Conservation (phyloP, 92 coral and sea anemone species). For the Epizoanthus stellaris region DNA sequence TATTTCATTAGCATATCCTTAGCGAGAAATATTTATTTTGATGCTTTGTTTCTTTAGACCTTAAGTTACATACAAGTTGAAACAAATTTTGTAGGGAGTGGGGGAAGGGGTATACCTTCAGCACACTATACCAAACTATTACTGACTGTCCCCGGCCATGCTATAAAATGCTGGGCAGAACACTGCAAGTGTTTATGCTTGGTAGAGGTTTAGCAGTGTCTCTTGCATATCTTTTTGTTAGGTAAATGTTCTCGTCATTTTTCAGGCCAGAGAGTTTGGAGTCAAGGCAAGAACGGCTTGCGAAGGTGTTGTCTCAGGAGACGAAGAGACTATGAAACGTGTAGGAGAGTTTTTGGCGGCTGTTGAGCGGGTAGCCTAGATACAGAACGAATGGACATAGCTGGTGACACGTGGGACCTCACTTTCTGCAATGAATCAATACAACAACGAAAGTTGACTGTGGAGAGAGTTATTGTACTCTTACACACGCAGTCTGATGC, state of each 20-base stretch:
- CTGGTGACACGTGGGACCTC: background rate
- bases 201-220: background rate
- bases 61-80: too few species aligned
- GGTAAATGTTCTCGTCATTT: background rate
- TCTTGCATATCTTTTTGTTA: background rate
- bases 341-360: slow-evolving; percentile 73
- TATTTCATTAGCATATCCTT: too few species aligned
- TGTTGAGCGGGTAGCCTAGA: slow-evolving; percentile 61
- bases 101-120: too few species aligned
- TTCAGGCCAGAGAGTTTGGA: slow-evolving; percentile 86
- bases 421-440: background rate
- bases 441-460: background rate
- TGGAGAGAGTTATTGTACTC: too few species aligned
- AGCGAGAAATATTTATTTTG: too few species aligned
- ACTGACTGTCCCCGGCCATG: too few species aligned
- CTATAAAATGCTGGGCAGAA: too few species aligned
- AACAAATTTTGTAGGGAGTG: too few species aligned
- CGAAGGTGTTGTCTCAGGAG: slow-evolving; percentile 88
- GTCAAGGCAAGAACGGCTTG: slow-evolving; percentile 87
- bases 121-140: too few species aligned
- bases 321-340: slow-evolving; percentile 69
- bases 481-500: too few species aligned
- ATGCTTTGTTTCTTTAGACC: too few species aligned
- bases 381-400: background rate
- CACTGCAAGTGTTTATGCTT: background rate